phyloP scores from a whole-genome alignment of 2,797 vertebrate species.

The Trachurus trachurus region DNA sequence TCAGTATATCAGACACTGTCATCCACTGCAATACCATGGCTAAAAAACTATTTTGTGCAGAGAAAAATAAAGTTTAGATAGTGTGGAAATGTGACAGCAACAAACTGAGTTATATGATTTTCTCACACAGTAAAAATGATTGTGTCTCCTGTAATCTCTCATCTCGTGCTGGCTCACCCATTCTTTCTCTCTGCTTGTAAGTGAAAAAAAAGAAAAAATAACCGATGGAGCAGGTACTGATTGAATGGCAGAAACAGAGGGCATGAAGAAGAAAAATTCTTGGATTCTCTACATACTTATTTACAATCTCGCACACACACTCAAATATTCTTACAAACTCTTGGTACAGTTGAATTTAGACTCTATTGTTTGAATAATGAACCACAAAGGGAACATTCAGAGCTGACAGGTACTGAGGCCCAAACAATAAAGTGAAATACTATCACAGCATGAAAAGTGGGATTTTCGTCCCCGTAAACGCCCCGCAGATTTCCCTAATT shows the following conservation, averaged over 20 bases:
- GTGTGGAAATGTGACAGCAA: constrained; percentile 9
- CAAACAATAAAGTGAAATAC: background rate
- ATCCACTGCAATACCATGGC: background rate
- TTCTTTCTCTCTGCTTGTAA: constrained; percentile 11
- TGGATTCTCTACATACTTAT: background rate
- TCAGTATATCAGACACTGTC: too few species aligned
- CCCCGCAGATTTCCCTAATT: too few species aligned
- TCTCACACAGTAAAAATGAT: constrained; percentile 25
- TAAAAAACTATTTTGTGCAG: background rate
- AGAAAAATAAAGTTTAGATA: background rate
- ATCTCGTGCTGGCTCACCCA: background rate
- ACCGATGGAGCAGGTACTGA: background rate
- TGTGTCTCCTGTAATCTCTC: constrained; percentile 19
- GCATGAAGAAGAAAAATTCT: background rate
- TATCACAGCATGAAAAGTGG: too few species aligned
- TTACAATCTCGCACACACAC: background rate
- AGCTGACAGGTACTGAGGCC: background rate
- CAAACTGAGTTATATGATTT: constrained; percentile 21
- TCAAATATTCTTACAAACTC: background rate
- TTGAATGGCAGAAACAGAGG: constrained; percentile 5
- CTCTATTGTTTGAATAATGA: constrained; percentile 8
- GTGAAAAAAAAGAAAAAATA: too few species aligned
- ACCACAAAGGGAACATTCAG: background rate
- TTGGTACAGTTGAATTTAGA: background rate
- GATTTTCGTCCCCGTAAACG: too few species aligned